Evolutionary conservation across 2,888 invertebrate species (phyloP), one percentile per base, ranked within the genome.

Genomic region (Agrochola macilenta): DNA sequence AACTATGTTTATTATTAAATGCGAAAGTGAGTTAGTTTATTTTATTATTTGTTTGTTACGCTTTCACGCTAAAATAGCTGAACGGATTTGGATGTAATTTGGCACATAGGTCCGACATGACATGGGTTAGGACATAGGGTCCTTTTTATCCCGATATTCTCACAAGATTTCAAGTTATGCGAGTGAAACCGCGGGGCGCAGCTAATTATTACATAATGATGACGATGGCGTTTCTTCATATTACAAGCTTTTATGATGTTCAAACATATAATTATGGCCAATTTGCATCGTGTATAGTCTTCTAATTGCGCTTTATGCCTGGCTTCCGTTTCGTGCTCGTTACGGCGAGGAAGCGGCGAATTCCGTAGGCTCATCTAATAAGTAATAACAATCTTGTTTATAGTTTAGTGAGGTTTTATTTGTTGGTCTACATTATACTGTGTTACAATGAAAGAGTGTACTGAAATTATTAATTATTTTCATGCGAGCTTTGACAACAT

Each of bases 321-420:
- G 35, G 65, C 81, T 88, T 88, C 89, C 89, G 88, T 87, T 82
- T 81, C 23, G 7, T 26, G 71, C 87, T 89, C 85, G 88, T 89
- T 88, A 89, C 11, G 35, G 64, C 43, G 65, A 71, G 82, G 82
- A 83, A 84, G 76, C 77, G 52, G 74, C 54, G 69, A 57, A 60
- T 75, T 80, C 77, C 26, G 54, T 73, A 54, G 39, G 78, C 65
- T 75, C 26, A 43, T 85, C 39, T 76, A 78, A 80, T 87, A 75
- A 83, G 65, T 75, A 79, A 81, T 79, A 83, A 78, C 69, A 57
- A 83, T 88, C 61, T 68, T 46, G 73, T 76, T 82, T 86, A 79
- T 69, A 43, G 14, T 63, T 58, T 35, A 76, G 2, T 66, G 14
- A 69, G 63, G 43, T 57, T 60, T 61, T 61, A 66, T 74, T 75